These are phyloP conservation scores for Sycon ciliatum DNA, from an alignment of 37 sponge, comb jelly and placozoan species.

Conservation along the genomic window DNA sequence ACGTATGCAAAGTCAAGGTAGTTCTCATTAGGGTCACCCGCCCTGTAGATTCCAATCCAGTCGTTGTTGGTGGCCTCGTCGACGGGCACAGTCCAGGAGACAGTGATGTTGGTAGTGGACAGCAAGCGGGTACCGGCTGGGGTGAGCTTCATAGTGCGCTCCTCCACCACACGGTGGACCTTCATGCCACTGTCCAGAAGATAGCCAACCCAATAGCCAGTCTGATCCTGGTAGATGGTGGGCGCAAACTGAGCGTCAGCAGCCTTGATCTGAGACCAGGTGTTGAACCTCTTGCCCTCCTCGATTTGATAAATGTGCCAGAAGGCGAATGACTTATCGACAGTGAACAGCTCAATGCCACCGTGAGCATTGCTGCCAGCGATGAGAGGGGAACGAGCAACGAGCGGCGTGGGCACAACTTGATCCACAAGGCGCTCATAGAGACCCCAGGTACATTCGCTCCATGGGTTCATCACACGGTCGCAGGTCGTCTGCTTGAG, in stretches of 20 bases:
- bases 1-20: slow-evolving; percentile 59
- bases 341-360: slow-evolving; percentile 31
- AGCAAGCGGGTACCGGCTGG: slow-evolving; percentile 11
- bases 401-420: slow-evolving; percentile 11
- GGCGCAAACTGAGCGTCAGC: too few species aligned
- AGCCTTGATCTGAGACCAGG: too few species aligned
- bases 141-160: too few species aligned
- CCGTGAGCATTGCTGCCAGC: too few species aligned
- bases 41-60: slow-evolving; percentile 58
- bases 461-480: slow-evolving; percentile 54
- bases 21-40: slow-evolving; percentile 21
- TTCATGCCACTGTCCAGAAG: too few species aligned
- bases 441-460: slow-evolving; percentile 60
- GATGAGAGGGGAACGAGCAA: not conserved
- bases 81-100: slow-evolving; percentile 52
- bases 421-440: not conserved
- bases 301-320: slow-evolving; percentile 55
- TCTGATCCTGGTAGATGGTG: too few species aligned
- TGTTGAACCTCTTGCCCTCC: slow-evolving; percentile 31
- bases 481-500: slow-evolving; percentile 59
- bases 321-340: slow-evolving; percentile 25
- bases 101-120: slow-evolving; percentile 34
- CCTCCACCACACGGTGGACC: too few species aligned
- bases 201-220: too few species aligned
- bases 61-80: slow-evolving; percentile 60